These are phyloP conservation scores for Carapus acus DNA, from an alignment of 2,797 vertebrate genomes.

Conservation along the genomic window DNA sequence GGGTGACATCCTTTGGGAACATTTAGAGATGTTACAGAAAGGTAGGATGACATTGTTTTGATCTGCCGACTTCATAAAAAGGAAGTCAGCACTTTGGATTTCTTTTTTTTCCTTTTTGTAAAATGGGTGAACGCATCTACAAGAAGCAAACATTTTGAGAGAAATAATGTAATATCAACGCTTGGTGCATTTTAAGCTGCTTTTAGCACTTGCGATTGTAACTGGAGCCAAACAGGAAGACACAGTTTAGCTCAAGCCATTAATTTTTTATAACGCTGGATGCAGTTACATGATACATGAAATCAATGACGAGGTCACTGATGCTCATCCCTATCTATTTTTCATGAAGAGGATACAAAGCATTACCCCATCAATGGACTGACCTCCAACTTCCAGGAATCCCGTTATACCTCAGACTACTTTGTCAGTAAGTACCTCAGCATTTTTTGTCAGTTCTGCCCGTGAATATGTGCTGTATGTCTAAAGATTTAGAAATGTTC, in stretches of 20 bases:
- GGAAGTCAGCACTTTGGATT: too few relatives aligned
- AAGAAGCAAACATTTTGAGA: too few relatives aligned
- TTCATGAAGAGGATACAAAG: constrained; percentile 88
- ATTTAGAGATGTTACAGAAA: constrained; percentile 97
- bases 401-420: constrained; percentile 96
- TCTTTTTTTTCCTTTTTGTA: too few relatives aligned
- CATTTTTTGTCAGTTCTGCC: constrained; percentile 8
- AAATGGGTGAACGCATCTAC: too few relatives aligned
- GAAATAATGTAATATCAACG: constrained; percentile 4
- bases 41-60: constrained; percentile 65
- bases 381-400: constrained; percentile 87
- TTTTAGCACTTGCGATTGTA: constrained; percentile 48
- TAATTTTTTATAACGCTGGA: constrained; percentile 66
- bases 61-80: neutral
- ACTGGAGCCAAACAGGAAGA: constrained; percentile 63
- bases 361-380: constrained; percentile 88
- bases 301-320: constrained; percentile 69
- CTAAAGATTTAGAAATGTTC: too few relatives aligned
- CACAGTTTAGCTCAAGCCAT: constrained; percentile 56
- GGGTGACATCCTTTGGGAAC: constrained; percentile 98
- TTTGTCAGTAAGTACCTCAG: constrained; percentile 92
- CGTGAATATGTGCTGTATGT: too few relatives aligned
- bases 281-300: constrained; percentile 69
- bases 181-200: constrained; percentile 20
- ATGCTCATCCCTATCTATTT: constrained; percentile 62